These are phyloP conservation scores for Microctenopoma stevenorrisi DNA, from an alignment of 2,797 vertebrate genomes.

Conservation along the genomic window DNA sequence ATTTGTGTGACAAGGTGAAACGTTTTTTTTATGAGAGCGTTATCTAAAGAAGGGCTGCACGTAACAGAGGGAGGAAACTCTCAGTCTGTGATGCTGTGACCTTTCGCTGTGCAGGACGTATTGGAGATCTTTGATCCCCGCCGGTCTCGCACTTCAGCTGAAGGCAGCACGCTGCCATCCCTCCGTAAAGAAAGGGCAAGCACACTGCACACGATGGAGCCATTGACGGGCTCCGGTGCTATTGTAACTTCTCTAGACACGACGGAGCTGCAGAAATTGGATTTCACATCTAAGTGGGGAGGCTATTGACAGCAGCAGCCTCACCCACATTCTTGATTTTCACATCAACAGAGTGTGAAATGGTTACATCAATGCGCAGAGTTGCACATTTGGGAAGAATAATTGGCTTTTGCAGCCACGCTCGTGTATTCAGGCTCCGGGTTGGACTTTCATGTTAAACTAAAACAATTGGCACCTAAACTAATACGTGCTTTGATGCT, in stretches of 20 bases:
- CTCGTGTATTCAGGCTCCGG: slow-evolving; percentile 20
- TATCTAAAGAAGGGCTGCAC: slow-evolving; percentile 28
- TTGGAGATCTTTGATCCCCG: slow-evolving; percentile 63
- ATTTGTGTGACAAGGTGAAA: slow-evolving; percentile 3
- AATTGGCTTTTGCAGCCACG: slow-evolving; percentile 44
- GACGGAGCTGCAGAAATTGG: slow-evolving; percentile 63
- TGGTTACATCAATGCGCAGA: slow-evolving; percentile 35
- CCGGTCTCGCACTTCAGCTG: slow-evolving; percentile 10
- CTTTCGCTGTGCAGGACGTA: slow-evolving; percentile 51
- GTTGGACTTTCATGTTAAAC: slow-evolving; percentile 47
- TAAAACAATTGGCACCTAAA: slow-evolving; percentile 25
- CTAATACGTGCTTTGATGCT: slow-evolving; percentile 34
- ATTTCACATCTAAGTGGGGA: slow-evolving; percentile 54
- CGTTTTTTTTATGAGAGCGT: slow-evolving; percentile 29
- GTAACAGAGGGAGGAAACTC: slow-evolving; percentile 10
- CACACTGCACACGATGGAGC: slow-evolving; percentile 28
- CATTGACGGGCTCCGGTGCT: slow-evolving; percentile 32
- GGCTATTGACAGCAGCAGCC: slow-evolving; percentile 37
- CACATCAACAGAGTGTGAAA: slow-evolving; percentile 58
- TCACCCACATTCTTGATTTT: slow-evolving; percentile 43
- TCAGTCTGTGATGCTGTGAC: slow-evolving; percentile 43
- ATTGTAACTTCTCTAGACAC: slow-evolving; percentile 38
- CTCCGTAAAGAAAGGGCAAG: slow-evolving; percentile 52
- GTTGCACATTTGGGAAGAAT: slow-evolving; percentile 22
- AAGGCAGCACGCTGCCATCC: slow-evolving; percentile 32